These are phyloP conservation scores for Nephrotoma flavescens DNA, from an alignment of 2,888 invertebrate genomes.

Conservation along the genomic window DNA sequence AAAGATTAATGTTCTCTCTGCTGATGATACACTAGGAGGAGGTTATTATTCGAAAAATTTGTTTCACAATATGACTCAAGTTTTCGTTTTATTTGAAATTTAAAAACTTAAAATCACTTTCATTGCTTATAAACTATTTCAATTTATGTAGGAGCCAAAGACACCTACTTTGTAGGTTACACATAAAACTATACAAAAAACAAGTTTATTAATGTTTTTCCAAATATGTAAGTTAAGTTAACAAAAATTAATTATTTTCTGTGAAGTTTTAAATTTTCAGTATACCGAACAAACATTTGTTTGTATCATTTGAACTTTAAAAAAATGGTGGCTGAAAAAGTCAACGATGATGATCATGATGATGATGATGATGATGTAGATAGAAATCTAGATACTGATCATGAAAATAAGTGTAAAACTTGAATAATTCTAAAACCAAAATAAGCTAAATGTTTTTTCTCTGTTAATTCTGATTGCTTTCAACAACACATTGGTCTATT, in stretches of 20 bases:
- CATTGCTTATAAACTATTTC: neutral
- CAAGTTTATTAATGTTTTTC: neutral
- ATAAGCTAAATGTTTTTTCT: neutral
- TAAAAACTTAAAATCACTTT: neutral
- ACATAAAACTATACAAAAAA: neutral
- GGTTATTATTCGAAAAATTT: neutral
- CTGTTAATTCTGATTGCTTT: neutral
- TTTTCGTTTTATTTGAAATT: neutral
- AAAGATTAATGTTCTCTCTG: neutral
- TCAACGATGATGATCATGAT: neutral
- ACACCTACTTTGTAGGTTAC: neutral
- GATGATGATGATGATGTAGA: neutral
- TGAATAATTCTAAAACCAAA: neutral
- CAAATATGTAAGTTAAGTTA: neutral
- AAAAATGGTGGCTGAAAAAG: neutral
- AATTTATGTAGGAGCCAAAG: neutral
- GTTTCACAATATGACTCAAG: neutral
- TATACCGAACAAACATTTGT: neutral
- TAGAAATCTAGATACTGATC: neutral
- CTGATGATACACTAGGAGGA: neutral
- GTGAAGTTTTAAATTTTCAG: neutral
- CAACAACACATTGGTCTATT: neutral
- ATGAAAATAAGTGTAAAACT: neutral
- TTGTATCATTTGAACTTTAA: neutral
- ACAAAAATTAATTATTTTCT: neutral